Base-by-base conservation (phyloP, 2,113 vertebrate species). In the Odontophorus gujanensis region DNA sequence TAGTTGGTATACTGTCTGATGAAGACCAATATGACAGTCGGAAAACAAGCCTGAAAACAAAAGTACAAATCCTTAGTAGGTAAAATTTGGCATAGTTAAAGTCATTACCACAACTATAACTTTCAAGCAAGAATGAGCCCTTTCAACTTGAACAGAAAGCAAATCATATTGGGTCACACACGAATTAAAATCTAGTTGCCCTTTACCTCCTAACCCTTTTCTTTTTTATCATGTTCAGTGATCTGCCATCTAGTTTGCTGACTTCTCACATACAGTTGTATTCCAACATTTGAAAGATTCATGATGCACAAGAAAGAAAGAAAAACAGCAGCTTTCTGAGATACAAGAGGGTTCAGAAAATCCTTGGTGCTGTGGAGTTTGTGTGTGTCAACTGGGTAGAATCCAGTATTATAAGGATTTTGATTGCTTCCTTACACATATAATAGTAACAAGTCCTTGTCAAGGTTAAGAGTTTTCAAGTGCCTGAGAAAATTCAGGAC, bases 31-130 rank as follows among this genome's bases (percentile, higher is more conserved):
- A 42, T 24, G 22, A 71, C 43, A 88, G 15, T 36, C 68, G 69
- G 45, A 81, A 94, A 95, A 73, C 21, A 75, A 75, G 51, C 61
- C 83, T 78, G 73, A 42, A 89, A 93, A 84, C 14, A 81, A 32
- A 85, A 16, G 28, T 32, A 73, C 13, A 90, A 76, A 74, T 59
- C 32, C 91, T 67, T 67, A 77, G 13, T 38, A 59, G 34, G 38
- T 94, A 57, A n/a, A 93, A 74, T 90, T 4, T 57, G 34, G 30
- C 22, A 24, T 50, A 69, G 28, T 68, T 78, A 51, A 77, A 84
- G 34, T 86, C 47, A 93, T 90, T 90, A 78, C 34, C 34, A 78
- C 25, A 90, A 43, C 69, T 84, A 40, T 61, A 87, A 25, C 68
- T 88, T 72, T 71, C 22, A 67, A 81, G 13, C 15, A 67, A 78